These are phyloP conservation scores for Aethes cnicana DNA, from an alignment of 2,888 invertebrate species.

Conservation along the genomic window DNA sequence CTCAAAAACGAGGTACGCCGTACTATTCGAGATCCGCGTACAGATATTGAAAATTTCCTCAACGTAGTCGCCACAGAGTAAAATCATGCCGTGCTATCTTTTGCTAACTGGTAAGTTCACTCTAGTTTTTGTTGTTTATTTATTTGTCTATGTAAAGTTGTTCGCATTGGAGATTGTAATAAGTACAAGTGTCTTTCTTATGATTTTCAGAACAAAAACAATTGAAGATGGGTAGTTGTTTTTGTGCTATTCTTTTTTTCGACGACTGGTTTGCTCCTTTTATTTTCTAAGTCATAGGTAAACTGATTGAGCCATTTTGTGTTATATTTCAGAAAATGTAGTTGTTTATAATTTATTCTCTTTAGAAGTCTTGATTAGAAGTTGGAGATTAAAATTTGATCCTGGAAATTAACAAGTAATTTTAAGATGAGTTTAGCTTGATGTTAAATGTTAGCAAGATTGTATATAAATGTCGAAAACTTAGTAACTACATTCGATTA, in stretches of 20 bases:
- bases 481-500: too few relatives aligned
- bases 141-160: conserved; percentile 9
- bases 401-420: too few relatives aligned
- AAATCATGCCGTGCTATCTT: conserved; percentile 29
- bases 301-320: conserved; percentile 7
- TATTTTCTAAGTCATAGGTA: conserved; percentile 3
- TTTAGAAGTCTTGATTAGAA: too few relatives aligned
- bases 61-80: conserved; percentile 61
- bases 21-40: conserved; percentile 52
- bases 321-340: not conserved
- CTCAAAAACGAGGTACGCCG: conserved; percentile 78
- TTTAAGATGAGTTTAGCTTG: too few relatives aligned
- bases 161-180: conserved; percentile 15
- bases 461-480: too few relatives aligned
- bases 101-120: conserved; percentile 7
- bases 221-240: conserved; percentile 19
- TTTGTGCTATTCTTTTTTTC: conserved; percentile 8
- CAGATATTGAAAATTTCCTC: conserved; percentile 67
- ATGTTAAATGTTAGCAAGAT: too few relatives aligned
- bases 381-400: too few relatives aligned
- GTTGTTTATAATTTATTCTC: not conserved
- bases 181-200: conserved; percentile 22
- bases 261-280: conserved; percentile 5
- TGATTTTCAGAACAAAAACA: conserved; percentile 30
- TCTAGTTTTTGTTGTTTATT: not conserved